These are phyloP conservation scores for Anastrepha obliqua DNA, from an alignment of 1,140 invertebrate species.

Conservation along the genomic window DNA sequence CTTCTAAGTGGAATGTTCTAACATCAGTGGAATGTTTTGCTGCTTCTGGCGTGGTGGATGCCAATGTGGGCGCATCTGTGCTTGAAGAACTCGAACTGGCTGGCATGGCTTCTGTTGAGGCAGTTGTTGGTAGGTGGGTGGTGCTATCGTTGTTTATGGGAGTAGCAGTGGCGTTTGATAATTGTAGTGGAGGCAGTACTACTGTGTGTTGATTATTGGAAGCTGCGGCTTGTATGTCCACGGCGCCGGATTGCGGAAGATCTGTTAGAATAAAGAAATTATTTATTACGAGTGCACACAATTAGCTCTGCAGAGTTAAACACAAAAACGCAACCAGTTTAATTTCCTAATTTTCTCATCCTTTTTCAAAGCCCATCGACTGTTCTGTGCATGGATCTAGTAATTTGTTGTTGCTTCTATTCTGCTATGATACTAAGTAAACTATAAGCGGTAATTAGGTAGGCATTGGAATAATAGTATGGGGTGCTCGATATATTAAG, in stretches of 20 bases:
- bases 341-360: too few relatives aligned
- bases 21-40: background rate
- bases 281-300: too few relatives aligned
- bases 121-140: background rate
- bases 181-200: background rate
- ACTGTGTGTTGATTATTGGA: background rate
- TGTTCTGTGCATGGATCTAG: too few relatives aligned
- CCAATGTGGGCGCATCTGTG: conserved; percentile 16
- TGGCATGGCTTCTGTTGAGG: background rate
- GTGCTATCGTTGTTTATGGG: background rate
- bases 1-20: conserved; percentile 64
- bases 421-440: too few relatives aligned
- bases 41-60: background rate
- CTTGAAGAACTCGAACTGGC: background rate
- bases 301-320: too few relatives aligned
- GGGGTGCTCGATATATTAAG: too few relatives aligned
- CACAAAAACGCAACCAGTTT: too few relatives aligned
- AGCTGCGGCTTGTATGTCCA: background rate
- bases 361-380: too few relatives aligned
- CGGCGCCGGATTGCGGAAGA: background rate
- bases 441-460: too few relatives aligned
- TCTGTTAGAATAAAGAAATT: conserved; percentile 38
- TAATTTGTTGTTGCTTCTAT: too few relatives aligned
- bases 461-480: too few relatives aligned
- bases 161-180: background rate